Conservation (phyloP, 1,140 invertebrate species). For the Manduca sexta region DNA sequence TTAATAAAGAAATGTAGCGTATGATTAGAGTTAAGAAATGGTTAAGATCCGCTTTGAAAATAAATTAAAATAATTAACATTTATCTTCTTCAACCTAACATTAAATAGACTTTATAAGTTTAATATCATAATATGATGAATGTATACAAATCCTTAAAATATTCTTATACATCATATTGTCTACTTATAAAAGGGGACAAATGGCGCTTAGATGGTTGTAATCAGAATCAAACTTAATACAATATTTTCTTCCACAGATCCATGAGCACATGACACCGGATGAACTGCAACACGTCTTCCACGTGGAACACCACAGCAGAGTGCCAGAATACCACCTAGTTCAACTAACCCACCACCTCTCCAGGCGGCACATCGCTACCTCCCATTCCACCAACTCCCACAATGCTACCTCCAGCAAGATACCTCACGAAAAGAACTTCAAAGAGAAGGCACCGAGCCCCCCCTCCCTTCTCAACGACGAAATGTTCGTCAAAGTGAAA, state of each 20-base stretch:
- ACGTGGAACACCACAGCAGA: conserved; percentile 82
- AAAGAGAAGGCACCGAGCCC: conserved; percentile 18
- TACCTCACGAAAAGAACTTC: conserved; percentile 59
- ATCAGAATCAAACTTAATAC: no score
- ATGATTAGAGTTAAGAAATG: no score
- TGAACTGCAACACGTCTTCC: conserved; percentile 86
- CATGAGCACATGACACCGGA: conserved; percentile 89
- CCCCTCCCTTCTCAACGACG: conserved; percentile 53
- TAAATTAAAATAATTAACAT: no score
- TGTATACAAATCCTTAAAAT: no score
- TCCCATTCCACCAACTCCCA: conserved; percentile 44
- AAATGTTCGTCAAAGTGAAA: conserved; percentile 61
- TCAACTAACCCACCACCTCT: conserved; percentile 71
- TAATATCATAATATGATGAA: no score
- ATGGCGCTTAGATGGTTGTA: no score
- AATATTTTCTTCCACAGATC: conserved; percentile 76
- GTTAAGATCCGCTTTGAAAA: no score
- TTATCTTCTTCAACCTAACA: no score
- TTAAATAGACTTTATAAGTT: no score
- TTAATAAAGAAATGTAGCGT: no score
- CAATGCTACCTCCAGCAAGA: conserved; percentile 28
- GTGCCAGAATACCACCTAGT: conserved; percentile 76
- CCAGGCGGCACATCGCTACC: conserved; percentile 54
- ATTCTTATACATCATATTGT: no score
- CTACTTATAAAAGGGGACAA: no score